Percentiles rank a stretch among this genome's conserved stretches.
Evolutionary conservation across 2,888 invertebrate species (phyloP).

Genomic region (Acrocyrtus sp.): DNA sequence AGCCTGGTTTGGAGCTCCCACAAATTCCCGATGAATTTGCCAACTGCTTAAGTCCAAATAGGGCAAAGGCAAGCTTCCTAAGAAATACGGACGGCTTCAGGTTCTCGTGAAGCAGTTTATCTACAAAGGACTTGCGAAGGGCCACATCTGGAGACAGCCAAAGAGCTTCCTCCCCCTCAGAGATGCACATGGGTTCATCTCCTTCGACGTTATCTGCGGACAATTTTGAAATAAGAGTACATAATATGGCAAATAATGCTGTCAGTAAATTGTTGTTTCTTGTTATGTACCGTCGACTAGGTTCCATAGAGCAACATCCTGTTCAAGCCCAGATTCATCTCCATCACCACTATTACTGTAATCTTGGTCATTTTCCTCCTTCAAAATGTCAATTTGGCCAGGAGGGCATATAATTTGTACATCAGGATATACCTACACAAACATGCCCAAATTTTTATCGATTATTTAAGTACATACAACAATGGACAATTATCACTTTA

Average conservation of each 20-base stretch:
- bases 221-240: not conserved
- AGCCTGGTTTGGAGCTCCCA: constrained; percentile 32
- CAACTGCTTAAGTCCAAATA: constrained; percentile 36
- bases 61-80: constrained; percentile 30
- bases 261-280: not conserved
- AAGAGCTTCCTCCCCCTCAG: constrained; percentile 33
- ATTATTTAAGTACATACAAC: too few species aligned
- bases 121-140: constrained; percentile 22
- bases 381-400: constrained; percentile 14
- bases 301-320: constrained; percentile 25
- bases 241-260: not conserved
- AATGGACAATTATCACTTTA: not conserved
- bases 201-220: constrained; percentile 9
- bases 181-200: constrained; percentile 11
- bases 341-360: constrained; percentile 44
- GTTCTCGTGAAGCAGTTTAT: constrained; percentile 18
- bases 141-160: constrained; percentile 21
- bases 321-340: constrained; percentile 17
- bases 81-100: constrained; percentile 35
- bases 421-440: constrained; percentile 31
- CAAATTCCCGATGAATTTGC: constrained; percentile 38
- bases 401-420: constrained; percentile 31
- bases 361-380: constrained; percentile 37
- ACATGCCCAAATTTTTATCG: too few species aligned
- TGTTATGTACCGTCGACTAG: not conserved